Percentiles rank a stretch among this genome's conserved stretches.
Conservation (phyloP, 2,113 vertebrate genomes). For the Ahaetulla prasina region DNA sequence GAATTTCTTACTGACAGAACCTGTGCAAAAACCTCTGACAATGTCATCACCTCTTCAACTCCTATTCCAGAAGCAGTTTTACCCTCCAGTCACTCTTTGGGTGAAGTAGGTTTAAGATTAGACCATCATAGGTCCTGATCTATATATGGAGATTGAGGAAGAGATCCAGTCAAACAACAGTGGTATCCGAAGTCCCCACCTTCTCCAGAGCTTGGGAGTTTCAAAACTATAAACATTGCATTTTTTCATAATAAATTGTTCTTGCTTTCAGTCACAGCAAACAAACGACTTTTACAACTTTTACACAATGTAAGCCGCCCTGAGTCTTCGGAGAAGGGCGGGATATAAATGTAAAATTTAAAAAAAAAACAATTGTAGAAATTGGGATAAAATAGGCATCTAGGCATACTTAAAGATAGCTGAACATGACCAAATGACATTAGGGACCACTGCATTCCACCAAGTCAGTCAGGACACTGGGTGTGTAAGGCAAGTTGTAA, state of each 20-base stretch:
- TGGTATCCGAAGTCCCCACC: neutral
- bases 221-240: neutral
- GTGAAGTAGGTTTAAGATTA: neutral
- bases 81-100: neutral
- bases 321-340: no score
- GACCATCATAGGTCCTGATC: neutral
- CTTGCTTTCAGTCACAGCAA: neutral
- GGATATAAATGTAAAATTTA: no score
- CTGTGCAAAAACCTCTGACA: neutral
- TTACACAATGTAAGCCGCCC: no score
- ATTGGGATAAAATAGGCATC: neutral
- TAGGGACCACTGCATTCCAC: neutral
- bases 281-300: neutral
- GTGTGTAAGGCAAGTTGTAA: no score
- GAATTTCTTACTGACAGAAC: neutral
- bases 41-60: neutral
- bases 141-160: neutral
- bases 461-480: neutral
- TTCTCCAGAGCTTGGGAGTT: no score
- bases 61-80: neutral
- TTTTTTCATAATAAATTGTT: no score
- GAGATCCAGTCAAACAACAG: neutral
- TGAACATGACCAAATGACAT: neutral
- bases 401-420: neutral
- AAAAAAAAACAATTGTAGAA: neutral